Percentiles rank a stretch among this genome's conserved stretches.
These are phyloP conservation scores for Halictus rubicundus DNA, from an alignment of 1,140 invertebrate genomes.

Conservation along the genomic window DNA sequence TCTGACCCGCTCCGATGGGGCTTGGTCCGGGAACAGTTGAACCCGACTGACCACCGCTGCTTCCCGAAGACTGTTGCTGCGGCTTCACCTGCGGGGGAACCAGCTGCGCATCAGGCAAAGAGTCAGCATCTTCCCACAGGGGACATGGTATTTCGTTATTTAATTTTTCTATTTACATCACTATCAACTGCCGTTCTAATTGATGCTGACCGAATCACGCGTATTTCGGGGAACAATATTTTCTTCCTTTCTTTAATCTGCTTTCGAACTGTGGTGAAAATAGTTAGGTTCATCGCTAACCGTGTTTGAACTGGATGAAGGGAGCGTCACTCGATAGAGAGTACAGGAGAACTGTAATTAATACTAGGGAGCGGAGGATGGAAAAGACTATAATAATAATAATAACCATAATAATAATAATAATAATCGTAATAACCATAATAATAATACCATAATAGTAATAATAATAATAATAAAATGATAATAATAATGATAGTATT, in stretches of 20 bases:
- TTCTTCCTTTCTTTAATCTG: conserved; percentile 21
- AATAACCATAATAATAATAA: neutral
- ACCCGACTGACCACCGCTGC: conserved; percentile 76
- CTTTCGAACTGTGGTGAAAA: conserved; percentile 57
- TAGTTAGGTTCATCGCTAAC: conserved; percentile 53
- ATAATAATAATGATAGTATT: conserved; percentile 4
- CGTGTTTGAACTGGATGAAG: conserved; percentile 37
- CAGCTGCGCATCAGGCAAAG: conserved; percentile 82
- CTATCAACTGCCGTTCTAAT: conserved; percentile 64
- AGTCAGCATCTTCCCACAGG: conserved; percentile 81
- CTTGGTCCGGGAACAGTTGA: conserved; percentile 77
- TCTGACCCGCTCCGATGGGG: conserved; percentile 80
- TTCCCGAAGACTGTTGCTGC: conserved; percentile 84
- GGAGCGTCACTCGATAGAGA: neutral
- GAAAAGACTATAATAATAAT: neutral
- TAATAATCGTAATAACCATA: neutral
- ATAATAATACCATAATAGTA: too few relatives aligned
- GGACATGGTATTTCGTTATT: conserved; percentile 78
- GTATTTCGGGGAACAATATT: conserved; percentile 24
- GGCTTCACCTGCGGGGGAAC: conserved; percentile 86
- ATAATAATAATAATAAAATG: too few relatives aligned
- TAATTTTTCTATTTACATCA: conserved; percentile 72
- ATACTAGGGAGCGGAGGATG: neutral
- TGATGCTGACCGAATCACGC: conserved; percentile 29
- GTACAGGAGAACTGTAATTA: neutral